A percentile compares a stretch with the other conserved stretches of the same genome.
phyloP scores from a whole-genome alignment of 2,113 vertebrate genomes.

The Dasypus novemcinctus region DNA sequence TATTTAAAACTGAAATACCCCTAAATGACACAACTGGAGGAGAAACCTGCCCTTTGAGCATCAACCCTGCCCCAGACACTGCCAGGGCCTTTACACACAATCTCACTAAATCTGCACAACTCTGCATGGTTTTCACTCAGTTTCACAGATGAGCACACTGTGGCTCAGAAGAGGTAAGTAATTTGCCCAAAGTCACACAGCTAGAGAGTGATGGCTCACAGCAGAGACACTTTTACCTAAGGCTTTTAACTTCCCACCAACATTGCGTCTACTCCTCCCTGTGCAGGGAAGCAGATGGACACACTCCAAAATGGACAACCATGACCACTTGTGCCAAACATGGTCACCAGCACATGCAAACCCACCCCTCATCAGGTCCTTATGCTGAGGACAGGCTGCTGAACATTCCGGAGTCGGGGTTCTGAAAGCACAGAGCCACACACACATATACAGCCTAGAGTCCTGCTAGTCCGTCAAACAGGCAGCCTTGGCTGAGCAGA shows the following conservation, averaged over 20 bases:
- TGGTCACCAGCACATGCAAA: neutral
- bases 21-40: neutral
- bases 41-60: neutral
- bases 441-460: no score
- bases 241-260: neutral
- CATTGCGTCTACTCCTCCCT: no score
- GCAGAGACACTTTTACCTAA: neutral
- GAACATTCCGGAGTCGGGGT: neutral
- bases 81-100: neutral
- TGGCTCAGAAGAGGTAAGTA: neutral
- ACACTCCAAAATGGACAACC: neutral
- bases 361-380: neutral
- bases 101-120: neutral
- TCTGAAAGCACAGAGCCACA: neutral
- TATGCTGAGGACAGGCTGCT: neutral
- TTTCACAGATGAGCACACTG: neutral
- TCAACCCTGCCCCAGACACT: neutral
- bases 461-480: no score
- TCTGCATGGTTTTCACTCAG: neutral
- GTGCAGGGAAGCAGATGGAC: no score
- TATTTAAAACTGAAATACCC: neutral
- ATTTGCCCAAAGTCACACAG: neutral
- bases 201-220: neutral
- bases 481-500: neutral
- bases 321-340: neutral